phyloP scores from a whole-genome alignment of 1,140 invertebrate species.

The Atta cephalotes region DNA sequence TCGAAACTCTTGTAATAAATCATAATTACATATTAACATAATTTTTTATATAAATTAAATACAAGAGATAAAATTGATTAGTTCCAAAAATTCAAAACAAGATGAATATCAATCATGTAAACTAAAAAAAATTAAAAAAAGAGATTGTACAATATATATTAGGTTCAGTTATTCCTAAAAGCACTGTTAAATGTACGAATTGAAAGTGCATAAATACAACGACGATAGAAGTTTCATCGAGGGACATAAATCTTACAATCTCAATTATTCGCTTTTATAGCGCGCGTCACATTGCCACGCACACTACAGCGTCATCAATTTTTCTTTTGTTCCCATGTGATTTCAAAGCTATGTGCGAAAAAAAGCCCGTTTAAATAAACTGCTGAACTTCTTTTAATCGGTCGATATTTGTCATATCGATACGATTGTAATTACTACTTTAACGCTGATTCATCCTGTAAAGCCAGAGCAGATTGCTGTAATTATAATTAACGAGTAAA shows the following conservation, averaged over 20 bases:
- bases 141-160: background rate
- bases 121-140: background rate
- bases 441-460: background rate
- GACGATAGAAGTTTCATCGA: conserved; percentile 36
- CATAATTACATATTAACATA: background rate
- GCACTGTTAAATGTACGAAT: background rate
- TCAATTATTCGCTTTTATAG: conserved; percentile 57
- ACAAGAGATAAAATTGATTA: background rate
- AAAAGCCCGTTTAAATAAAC: conserved; percentile 35
- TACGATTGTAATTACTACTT: conserved; percentile 46
- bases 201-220: conserved; percentile 21
- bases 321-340: conserved; percentile 50
- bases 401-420: conserved; percentile 10
- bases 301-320: conserved; percentile 54
- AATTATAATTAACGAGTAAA: conserved; percentile 43
- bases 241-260: conserved; percentile 44
- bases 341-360: conserved; percentile 29
- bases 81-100: background rate
- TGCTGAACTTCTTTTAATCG: conserved; percentile 40
- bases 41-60: conserved; percentile 2
- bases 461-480: conserved; percentile 3
- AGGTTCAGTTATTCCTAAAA: background rate
- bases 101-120: background rate
- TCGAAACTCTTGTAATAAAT: background rate
- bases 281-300: conserved; percentile 36